phyloP scores from a whole-genome alignment of 2,113 vertebrate species.

The Sisor rabdophorus region DNA sequence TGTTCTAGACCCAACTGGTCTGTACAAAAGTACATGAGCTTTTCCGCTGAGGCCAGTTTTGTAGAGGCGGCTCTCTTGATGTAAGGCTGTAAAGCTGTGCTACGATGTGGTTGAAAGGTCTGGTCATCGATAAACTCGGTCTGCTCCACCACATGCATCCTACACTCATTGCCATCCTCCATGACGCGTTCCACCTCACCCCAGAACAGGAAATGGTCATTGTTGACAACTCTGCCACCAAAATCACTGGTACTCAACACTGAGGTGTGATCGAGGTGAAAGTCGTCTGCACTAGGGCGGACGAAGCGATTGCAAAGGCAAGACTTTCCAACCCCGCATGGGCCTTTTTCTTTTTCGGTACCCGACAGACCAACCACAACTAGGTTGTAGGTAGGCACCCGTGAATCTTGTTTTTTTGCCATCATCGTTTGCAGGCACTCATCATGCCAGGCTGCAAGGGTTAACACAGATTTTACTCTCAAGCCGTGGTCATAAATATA shows the following conservation, averaged over 20 bases:
- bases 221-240: slow-evolving; percentile 94
- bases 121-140: slow-evolving; percentile 98
- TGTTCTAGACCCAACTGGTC: slow-evolving; percentile 96
- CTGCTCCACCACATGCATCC: slow-evolving; percentile 91
- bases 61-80: slow-evolving; percentile 90
- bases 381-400: slow-evolving; percentile 88
- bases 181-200: slow-evolving; percentile 83
- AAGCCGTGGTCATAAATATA: slow-evolving; percentile 58
- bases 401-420: slow-evolving; percentile 97
- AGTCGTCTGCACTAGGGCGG: slow-evolving; percentile 88
- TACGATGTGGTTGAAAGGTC: slow-evolving; percentile 96
- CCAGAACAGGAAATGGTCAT: slow-evolving; percentile 98
- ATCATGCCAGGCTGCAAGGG: slow-evolving; percentile 80
- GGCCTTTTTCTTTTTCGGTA: slow-evolving; percentile 97
- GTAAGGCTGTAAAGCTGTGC: slow-evolving; percentile 95
- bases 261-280: slow-evolving; percentile 95
- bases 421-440: slow-evolving; percentile 79
- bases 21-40: slow-evolving; percentile 99
- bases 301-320: slow-evolving; percentile 95
- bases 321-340: slow-evolving; percentile 93
- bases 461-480: slow-evolving; percentile 56
- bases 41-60: slow-evolving; percentile 93
- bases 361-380: slow-evolving; percentile 95
- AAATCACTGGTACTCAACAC: slow-evolving; percentile 98
- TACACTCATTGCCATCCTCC: slow-evolving; percentile 89